Evolutionary conservation across 1,140 invertebrate genomes (phyloP), one percentile per base, ranked within the genome.

Genomic region (Calliphora vicina): DNA sequence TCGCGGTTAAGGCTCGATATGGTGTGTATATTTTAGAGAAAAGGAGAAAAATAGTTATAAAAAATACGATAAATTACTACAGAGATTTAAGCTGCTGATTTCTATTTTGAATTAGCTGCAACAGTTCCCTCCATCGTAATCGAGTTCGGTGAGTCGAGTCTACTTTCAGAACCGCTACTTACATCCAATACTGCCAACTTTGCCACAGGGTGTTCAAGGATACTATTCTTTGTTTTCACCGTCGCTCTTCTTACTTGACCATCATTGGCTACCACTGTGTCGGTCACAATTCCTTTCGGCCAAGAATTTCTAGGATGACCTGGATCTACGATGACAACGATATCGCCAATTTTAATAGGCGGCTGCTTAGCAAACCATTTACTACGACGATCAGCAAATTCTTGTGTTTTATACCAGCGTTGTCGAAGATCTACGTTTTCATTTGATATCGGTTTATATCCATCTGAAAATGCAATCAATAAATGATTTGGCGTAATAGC

Each of bases 361-460:
- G 45, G 25, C n/a, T 71, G 45, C 25, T 57, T 82, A n/a, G 67
- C 35, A n/a, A 82, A 80, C 84, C 84, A 84, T 61, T 85, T 85
- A 15, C 35, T 73, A 43, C 83, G 23, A 42, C 80, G 45, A 25
- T 85, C 67, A 42, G 42, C 57, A 8, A 84, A 72, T 25, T 72
- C 15, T 17, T 82, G 81, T 5, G 78, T 35, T 3, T 73, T 72
- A 17, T 43, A 74, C 82, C 83, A 85, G 23, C 74, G 81, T 26
- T 82, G 45, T 23, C 84, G 73, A 17, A 82, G 25, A 57, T 83
- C 43, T 5, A 15, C 15, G 10, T 76, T 35, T 4, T 78, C 43
- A 12, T 26, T 29, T 13, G 61, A 2, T 1, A 26, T 43, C 6
- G 71, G 45, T 80, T 67, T 72, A 23, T 80, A 80, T 17, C 76